A percentile compares a stretch with the other conserved stretches of the same genome.
These are phyloP conservation scores for Mustelus asterias DNA, from an alignment of 2,113 vertebrate species.

Conservation along the genomic window DNA sequence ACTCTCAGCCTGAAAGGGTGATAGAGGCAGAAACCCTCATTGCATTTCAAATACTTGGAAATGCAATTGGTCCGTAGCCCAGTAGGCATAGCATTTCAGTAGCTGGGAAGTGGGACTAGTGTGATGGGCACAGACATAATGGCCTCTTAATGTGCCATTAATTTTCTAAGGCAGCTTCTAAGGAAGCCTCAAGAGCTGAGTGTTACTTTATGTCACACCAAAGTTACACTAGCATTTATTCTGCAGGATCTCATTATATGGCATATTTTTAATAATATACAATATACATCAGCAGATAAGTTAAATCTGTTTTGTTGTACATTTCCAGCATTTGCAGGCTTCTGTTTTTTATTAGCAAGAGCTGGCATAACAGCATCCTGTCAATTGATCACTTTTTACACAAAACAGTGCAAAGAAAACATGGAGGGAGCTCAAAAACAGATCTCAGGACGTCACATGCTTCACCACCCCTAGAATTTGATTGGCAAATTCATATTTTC, in stretches of 20 bases:
- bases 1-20: no score
- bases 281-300: not conserved
- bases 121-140: not conserved
- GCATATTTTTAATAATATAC: not conserved
- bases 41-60: not conserved
- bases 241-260: not conserved
- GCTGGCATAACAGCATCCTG: not conserved
- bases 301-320: not conserved
- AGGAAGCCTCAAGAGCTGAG: not conserved
- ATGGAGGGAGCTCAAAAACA: not conserved
- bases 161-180: not conserved
- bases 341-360: not conserved
- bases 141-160: not conserved
- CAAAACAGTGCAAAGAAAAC: not conserved
- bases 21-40: no score
- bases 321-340: not conserved
- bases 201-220: not conserved
- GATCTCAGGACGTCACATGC: no score
- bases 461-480: not conserved
- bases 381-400: not conserved
- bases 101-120: not conserved
- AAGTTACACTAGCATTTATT: not conserved
- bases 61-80: not conserved
- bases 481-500: slow-evolving; percentile 5
- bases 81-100: not conserved